Percentiles rank a stretch among this genome's conserved stretches.
Evolutionary conservation across 2,888 invertebrate species (phyloP).

Genomic region (Mesorhabditis sp.): DNA sequence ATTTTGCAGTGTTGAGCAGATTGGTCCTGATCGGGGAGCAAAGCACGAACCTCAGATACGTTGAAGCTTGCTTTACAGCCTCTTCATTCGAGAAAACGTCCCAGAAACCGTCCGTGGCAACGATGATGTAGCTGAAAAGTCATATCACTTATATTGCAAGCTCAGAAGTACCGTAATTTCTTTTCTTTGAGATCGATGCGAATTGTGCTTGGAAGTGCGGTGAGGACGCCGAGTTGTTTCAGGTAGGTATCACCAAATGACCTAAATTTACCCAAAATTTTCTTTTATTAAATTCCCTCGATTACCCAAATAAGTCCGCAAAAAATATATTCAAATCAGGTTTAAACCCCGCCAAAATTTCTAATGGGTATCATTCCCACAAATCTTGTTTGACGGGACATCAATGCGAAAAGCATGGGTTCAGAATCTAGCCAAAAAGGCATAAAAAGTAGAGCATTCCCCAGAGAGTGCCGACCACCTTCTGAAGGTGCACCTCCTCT

Average conservation of each 20-base stretch:
- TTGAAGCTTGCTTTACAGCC: slow-evolving; percentile 63
- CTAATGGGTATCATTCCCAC: no score
- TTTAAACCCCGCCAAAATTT: no score
- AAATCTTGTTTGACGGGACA: no score
- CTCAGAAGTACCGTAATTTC: slow-evolving; percentile 7
- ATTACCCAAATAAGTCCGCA: no score
- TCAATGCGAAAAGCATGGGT: no score
- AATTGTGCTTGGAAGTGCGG: slow-evolving; percentile 89
- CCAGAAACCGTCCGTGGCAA: slow-evolving; percentile 94
- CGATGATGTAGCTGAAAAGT: slow-evolving; percentile 72
- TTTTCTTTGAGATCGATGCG: slow-evolving; percentile 74
- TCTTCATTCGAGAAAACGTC: slow-evolving; percentile 92
- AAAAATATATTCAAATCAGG: no score
- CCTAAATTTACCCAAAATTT: slow-evolving; percentile 62
- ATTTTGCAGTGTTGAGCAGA: no score
- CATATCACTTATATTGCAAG: background rate
- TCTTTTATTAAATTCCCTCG: no score
- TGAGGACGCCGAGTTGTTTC: slow-evolving; percentile 86
- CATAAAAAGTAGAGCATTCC: no score
- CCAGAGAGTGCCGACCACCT: no score
- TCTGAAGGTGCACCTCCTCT: no score
- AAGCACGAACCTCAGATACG: slow-evolving; percentile 22
- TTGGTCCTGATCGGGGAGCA: background rate
- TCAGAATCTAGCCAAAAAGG: no score
- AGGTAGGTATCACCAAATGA: slow-evolving; percentile 91